Conservation (phyloP, 2,888 invertebrate species). For the Drosophila prolongata region DNA sequence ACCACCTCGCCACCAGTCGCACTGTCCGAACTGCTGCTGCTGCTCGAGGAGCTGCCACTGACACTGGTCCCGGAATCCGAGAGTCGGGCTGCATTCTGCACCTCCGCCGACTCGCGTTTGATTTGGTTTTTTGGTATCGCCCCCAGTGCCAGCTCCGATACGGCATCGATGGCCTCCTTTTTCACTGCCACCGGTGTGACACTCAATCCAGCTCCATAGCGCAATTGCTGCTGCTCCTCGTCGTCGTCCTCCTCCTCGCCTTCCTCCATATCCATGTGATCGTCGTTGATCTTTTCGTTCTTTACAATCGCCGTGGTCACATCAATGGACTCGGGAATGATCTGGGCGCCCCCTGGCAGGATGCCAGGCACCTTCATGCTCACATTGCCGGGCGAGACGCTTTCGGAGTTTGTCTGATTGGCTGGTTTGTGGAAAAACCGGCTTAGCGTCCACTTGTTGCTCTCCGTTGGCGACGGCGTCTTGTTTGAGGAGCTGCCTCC, state of each 20-base stretch:
- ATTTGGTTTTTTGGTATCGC: slow-evolving; percentile 81
- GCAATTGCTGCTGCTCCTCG: slow-evolving; percentile 53
- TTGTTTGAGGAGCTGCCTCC: slow-evolving; percentile 79
- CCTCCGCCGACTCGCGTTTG: slow-evolving; percentile 76
- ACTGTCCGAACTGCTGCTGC: slow-evolving; percentile 78
- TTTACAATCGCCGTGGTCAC: slow-evolving; percentile 81
- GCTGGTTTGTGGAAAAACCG: slow-evolving; percentile 79
- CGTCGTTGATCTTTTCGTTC: slow-evolving; percentile 75
- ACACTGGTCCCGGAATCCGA: slow-evolving; percentile 56
- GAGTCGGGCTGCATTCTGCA: slow-evolving; percentile 23
- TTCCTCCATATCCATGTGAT: slow-evolving; percentile 58
- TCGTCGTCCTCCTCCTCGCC: slow-evolving; percentile 62
- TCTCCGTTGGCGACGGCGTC: slow-evolving; percentile 81
- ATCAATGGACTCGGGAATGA: slow-evolving; percentile 81
- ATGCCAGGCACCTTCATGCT: slow-evolving; percentile 80
- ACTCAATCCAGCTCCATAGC: slow-evolving; percentile 66
- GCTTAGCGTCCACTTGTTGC: slow-evolving; percentile 81
- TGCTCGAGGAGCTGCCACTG: slow-evolving; percentile 54
- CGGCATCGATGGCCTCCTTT: slow-evolving; percentile 71
- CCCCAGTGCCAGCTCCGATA: slow-evolving; percentile 30
- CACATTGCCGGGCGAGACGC: slow-evolving; percentile 76
- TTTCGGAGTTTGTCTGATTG: slow-evolving; percentile 67
- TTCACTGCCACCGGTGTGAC: slow-evolving; percentile 78
- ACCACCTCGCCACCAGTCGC: slow-evolving; percentile 53
- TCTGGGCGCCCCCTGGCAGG: slow-evolving; percentile 80